Conservation (phyloP, 1,140 invertebrate species). For the Zophobas morio region DNA sequence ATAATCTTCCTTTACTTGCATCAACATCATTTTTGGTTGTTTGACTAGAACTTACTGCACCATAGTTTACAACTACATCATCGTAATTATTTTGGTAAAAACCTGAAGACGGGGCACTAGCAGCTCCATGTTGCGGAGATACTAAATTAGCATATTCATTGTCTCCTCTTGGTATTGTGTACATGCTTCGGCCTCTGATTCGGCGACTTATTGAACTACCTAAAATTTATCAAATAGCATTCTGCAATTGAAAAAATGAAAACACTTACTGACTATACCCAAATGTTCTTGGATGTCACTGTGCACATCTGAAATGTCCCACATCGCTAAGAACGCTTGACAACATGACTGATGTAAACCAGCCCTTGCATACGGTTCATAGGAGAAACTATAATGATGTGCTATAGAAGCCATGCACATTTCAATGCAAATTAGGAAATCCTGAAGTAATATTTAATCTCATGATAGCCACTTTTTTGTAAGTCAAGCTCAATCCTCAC, state of each 20-base stretch:
- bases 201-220: constrained; percentile 81
- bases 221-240: constrained; percentile 56
- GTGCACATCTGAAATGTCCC: constrained; percentile 94
- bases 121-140: constrained; percentile 50
- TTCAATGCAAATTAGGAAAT: constrained; percentile 97
- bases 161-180: constrained; percentile 78
- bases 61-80: constrained; percentile 59
- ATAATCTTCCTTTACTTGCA: constrained; percentile 33
- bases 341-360: constrained; percentile 72
- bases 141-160: constrained; percentile 64
- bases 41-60: constrained; percentile 51
- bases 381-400: constrained; percentile 95
- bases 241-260: too few relatives aligned
- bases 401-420: constrained; percentile 97
- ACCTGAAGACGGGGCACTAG: constrained; percentile 50
- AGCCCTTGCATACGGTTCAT: constrained; percentile 84
- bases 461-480: not conserved
- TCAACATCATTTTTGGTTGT: constrained; percentile 34
- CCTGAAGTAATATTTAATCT: constrained; percentile 72
- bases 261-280: constrained; percentile 82
- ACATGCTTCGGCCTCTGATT: constrained; percentile 80
- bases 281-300: constrained; percentile 94
- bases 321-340: constrained; percentile 85
- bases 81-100: constrained; percentile 60
- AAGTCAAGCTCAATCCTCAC: constrained; percentile 67